phyloP scores from a whole-genome alignment of 2,888 invertebrate species.

The Hydraecia micacea region DNA sequence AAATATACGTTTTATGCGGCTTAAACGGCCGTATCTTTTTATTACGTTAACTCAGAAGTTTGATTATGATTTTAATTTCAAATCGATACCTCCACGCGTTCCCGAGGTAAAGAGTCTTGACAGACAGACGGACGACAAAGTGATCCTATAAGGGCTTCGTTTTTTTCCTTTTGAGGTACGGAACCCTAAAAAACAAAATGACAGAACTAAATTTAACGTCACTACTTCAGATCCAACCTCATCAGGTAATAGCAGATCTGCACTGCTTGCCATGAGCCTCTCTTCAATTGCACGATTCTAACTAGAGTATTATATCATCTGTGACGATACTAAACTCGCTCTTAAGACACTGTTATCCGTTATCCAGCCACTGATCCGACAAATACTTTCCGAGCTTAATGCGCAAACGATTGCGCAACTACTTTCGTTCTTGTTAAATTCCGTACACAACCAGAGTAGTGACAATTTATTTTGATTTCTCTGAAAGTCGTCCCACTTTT shows the following conservation, averaged over 20 bases:
- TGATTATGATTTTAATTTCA: no score
- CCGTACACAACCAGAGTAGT: conserved; percentile 40
- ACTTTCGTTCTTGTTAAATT: conserved; percentile 54
- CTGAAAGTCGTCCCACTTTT: conserved; percentile 65
- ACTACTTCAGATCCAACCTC: background rate
- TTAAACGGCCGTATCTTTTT: no score
- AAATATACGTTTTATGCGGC: no score
- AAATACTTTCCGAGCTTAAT: conserved; percentile 27
- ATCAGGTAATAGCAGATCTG: background rate
- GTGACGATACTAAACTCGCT: background rate
- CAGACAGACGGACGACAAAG: no score
- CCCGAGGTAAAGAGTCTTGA: no score
- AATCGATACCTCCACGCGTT: no score
- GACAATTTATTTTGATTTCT: conserved; percentile 59
- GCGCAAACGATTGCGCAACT: conserved; percentile 16
- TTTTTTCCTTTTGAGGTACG: no score
- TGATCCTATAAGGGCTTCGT: no score
- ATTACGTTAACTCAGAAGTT: no score
- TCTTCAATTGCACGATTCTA: background rate
- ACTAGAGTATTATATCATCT: no score
- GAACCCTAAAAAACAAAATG: no score
- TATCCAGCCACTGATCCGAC: conserved; percentile 13
- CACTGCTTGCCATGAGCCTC: background rate
- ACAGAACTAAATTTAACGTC: background rate
- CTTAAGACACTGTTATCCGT: background rate